These are phyloP conservation scores for Eubucco bourcierii DNA, from an alignment of 2,113 vertebrate species.

Conservation along the genomic window DNA sequence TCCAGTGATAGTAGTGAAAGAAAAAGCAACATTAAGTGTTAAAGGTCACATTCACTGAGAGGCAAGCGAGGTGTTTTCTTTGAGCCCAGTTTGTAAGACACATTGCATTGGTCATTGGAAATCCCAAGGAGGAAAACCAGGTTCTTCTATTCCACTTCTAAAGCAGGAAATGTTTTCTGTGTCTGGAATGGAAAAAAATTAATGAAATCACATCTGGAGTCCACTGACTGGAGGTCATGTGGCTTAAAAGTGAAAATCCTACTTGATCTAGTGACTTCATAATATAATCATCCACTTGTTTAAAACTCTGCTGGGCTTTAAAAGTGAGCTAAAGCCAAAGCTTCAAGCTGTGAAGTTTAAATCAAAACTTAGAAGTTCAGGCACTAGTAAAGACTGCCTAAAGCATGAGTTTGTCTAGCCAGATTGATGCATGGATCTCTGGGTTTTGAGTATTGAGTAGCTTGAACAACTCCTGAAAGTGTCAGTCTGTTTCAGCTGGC, in stretches of 20 bases:
- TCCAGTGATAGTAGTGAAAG: not conserved
- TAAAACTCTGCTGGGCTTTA: not conserved
- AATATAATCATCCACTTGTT: not conserved
- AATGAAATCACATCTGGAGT: not conserved
- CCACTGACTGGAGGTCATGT: not conserved
- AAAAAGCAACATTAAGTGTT: not conserved
- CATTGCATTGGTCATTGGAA: no score
- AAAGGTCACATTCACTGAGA: not conserved
- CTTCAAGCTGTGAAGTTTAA: not conserved
- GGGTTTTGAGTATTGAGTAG: not conserved
- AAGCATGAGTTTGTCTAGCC: not conserved
- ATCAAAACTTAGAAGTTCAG: not conserved
- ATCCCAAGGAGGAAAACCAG: no score
- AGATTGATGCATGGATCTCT: not conserved
- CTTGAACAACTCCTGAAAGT: not conserved
- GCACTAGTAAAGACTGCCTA: not conserved
- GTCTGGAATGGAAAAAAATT: not conserved
- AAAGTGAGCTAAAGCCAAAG: not conserved
- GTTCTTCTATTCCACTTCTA: not conserved
- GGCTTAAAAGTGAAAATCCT: not conserved
- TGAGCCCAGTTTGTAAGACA: not conserved
- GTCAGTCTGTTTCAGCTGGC: not conserved
- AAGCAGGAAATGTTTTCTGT: not conserved
- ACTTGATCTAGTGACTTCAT: not conserved
- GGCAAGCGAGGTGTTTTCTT: not conserved